These are phyloP conservation scores for Rhynchonycteris naso DNA, from an alignment of 2,797 vertebrate genomes.

Conservation along the genomic window DNA sequence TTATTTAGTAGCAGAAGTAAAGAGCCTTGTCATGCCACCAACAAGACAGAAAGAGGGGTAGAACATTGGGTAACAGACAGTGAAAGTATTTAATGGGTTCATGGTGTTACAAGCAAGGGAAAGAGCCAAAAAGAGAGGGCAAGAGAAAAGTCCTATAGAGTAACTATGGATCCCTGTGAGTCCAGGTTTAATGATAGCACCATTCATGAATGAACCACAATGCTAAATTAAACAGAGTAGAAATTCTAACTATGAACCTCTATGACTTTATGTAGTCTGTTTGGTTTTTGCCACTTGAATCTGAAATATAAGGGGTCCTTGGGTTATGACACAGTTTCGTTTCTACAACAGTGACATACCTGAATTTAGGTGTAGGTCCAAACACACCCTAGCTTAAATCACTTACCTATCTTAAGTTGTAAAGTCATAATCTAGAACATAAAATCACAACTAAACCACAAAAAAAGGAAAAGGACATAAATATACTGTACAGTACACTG, in stretches of 20 bases:
- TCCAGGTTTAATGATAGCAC: background rate
- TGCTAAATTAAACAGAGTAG: background rate
- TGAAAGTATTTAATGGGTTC: background rate
- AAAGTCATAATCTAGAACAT: too few species aligned
- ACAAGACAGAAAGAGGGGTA: background rate
- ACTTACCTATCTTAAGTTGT: too few species aligned
- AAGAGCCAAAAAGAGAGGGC: background rate
- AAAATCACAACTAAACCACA: too few species aligned
- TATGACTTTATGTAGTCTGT: background rate
- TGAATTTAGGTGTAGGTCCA: too few species aligned
- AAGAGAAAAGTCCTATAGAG: background rate
- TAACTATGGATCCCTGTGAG: accelerated
- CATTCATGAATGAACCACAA: background rate
- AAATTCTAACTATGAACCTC: background rate
- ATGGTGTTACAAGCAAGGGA: background rate
- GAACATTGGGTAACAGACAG: background rate
- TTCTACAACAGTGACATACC: too few species aligned
- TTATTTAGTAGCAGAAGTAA: background rate
- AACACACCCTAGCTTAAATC: too few species aligned
- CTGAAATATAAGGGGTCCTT: background rate
- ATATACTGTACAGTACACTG: too few species aligned
- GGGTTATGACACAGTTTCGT: too few species aligned
- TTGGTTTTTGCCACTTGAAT: background rate
- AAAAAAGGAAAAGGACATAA: too few species aligned
- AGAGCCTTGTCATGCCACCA: background rate